Base-by-base conservation (phyloP, 2,113 vertebrate genomes). In the Psilopogon haemacephalus region DNA sequence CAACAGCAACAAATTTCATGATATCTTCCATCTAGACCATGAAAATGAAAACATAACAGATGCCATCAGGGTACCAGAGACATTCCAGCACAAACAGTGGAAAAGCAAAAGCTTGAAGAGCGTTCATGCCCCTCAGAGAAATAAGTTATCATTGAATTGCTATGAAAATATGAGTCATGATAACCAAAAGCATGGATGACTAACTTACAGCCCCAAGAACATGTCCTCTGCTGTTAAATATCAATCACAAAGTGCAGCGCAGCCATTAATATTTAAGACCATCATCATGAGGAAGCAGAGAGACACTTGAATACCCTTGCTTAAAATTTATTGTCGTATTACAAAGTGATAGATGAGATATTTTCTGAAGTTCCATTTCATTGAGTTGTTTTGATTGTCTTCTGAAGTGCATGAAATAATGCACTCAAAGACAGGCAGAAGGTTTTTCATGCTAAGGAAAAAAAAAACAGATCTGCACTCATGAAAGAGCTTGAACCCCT, bases 241-340 rank as follows among this genome's bases (percentile, higher is more conserved):
- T 48, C 81, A 67, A 67, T 80, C 68, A 91, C 26, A 79, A 81
- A 75, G 24, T 46, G 40, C 35, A 92, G 32, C 17, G 54, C 50
- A 88, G 32, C 10, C 28, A 42, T 91, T 82, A 87, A 93, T 83
- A 91, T 84, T 87, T 85, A 87, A 94, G 74, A 94, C 19, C 14
- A 2, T 60, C 68, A 70, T 6, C 33, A 46, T 32, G 0, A 0
- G 46, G 35, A 78, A 82, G 55, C 5, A 65, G 48, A 83, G 6
- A 1, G 0, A 5, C 23, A 58, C 46, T 83, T 65, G 63, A 91
- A 91, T 46, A 69, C 7, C 12, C 44, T 50, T 62, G 11, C 40
- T 79, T 75, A 85, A 89, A 93, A 87, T 85, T 87, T 72, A 72
- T 72, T 76, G 15, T 67, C 44, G 21, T 17, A 30, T 59, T 89